Evolutionary conservation across 1,140 invertebrate genomes (phyloP).

Genomic region (Hormaphis cornu): DNA sequence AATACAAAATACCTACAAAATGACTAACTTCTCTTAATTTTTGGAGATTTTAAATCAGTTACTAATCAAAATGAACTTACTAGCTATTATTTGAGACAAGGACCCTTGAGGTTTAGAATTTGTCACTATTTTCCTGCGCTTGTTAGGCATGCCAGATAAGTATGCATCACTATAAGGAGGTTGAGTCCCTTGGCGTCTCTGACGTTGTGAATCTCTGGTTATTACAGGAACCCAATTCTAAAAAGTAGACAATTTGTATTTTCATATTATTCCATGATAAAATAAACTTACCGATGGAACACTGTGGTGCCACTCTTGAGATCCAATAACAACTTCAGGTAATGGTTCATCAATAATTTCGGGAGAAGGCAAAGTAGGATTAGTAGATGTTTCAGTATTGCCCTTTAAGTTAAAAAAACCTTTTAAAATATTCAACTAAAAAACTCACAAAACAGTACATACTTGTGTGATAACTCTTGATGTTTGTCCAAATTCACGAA

Average conservation of each 20-base stretch:
- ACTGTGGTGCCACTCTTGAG: slow-evolving; percentile 48
- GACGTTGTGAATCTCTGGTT: slow-evolving; percentile 57
- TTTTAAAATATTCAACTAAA: background rate
- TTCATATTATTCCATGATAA: background rate
- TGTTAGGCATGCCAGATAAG: slow-evolving; percentile 66
- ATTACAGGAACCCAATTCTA: slow-evolving; percentile 78
- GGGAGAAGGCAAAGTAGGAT: background rate
- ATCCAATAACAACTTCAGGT: slow-evolving; percentile 47
- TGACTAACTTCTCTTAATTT: no score
- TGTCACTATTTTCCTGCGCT: slow-evolving; percentile 60
- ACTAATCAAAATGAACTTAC: slow-evolving; percentile 26
- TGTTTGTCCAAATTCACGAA: background rate
- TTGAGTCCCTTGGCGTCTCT: slow-evolving; percentile 49
- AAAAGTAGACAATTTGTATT: slow-evolving; percentile 22
- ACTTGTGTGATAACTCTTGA: background rate
- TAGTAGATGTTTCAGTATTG: background rate
- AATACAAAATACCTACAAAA: no score
- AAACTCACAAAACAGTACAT: background rate
- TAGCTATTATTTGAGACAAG: slow-evolving; percentile 37
- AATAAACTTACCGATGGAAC: slow-evolving; percentile 44
- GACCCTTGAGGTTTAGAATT: slow-evolving; percentile 36
- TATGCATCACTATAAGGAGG: slow-evolving; percentile 71
- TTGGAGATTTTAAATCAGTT: no score
- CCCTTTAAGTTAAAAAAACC: background rate
- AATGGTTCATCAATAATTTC: slow-evolving; percentile 37